A percentile compares a stretch with the other conserved stretches of the same genome.
These are phyloP conservation scores for Aphelenchoides fujianensis DNA, from an alignment of 1,140 invertebrate genomes.

Conservation along the genomic window DNA sequence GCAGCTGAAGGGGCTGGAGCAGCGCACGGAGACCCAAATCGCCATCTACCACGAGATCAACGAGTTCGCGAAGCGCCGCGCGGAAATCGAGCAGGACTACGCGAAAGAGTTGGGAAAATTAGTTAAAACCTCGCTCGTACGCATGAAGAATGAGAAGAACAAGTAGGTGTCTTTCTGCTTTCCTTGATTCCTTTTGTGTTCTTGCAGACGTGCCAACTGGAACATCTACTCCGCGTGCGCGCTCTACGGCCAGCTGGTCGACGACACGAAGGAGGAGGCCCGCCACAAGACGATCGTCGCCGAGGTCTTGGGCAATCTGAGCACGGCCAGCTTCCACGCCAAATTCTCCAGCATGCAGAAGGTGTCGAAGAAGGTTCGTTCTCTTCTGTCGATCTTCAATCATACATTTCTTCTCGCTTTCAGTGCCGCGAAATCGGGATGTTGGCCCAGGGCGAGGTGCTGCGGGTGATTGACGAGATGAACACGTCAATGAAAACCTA, in stretches of 20 bases:
- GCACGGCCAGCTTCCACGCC: constrained; percentile 76
- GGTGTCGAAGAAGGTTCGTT: constrained; percentile 51
- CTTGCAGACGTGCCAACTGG: constrained; percentile 85
- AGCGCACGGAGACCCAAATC: constrained; percentile 82
- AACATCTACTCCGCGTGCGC: constrained; percentile 82
- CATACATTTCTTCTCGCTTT: constrained; percentile 63
- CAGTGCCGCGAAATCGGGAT: constrained; percentile 86
- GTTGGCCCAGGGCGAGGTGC: constrained; percentile 88
- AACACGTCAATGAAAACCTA: constrained; percentile 86
- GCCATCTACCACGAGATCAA: constrained; percentile 78
- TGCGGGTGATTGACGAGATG: constrained; percentile 84
- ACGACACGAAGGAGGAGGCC: constrained; percentile 79
- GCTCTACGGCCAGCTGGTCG: constrained; percentile 84
- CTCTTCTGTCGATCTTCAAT: constrained; percentile 1
- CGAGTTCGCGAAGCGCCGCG: constrained; percentile 83
- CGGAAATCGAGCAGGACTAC: constrained; percentile 89
- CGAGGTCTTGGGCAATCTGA: constrained; percentile 80
- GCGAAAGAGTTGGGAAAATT: constrained; percentile 86
- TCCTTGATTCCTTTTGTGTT: no score
- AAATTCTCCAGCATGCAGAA: constrained; percentile 44
- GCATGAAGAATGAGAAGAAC: constrained; percentile 86
- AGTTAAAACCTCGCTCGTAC: constrained; percentile 76
- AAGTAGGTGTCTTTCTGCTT: constrained; percentile 68
- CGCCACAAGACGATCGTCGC: constrained; percentile 81
- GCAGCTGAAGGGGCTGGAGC: constrained; percentile 86